Conservation (phyloP, 1,140 invertebrate species). For the Drosophila kikkawai region DNA sequence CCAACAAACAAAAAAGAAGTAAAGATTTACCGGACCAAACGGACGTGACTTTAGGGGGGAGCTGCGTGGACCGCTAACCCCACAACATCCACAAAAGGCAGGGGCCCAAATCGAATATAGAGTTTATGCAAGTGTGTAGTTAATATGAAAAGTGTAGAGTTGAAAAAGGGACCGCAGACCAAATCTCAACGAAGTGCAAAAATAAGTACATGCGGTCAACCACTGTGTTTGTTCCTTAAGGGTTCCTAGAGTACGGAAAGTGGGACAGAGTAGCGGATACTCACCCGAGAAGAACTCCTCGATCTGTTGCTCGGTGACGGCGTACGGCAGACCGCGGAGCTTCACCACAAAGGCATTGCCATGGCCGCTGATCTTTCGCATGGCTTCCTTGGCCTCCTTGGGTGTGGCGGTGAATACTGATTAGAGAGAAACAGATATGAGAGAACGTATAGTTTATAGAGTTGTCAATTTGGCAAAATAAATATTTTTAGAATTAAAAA, state of each 20-base stretch:
- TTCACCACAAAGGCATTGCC: conserved; percentile 79
- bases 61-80: conserved; percentile 15
- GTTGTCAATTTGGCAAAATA: no score
- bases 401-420: conserved; percentile 78
- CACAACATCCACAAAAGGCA: conserved; percentile 24
- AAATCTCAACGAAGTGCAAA: conserved; percentile 40
- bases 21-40: conserved; percentile 26
- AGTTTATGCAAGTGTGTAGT: conserved; percentile 36
- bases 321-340: conserved; percentile 79
- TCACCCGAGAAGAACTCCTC: conserved; percentile 84
- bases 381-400: conserved; percentile 80
- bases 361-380: conserved; percentile 77
- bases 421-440: not conserved
- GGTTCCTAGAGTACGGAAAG: conserved; percentile 7
- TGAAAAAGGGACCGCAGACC: conserved; percentile 40
- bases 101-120: conserved; percentile 25
- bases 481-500: not conserved
- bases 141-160: conserved; percentile 41
- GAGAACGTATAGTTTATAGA: not conserved
- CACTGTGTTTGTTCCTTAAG: conserved; percentile 34
- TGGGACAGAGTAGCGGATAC: conserved; percentile 11
- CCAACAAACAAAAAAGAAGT: conserved; percentile 7
- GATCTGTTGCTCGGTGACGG: conserved; percentile 80
- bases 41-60: conserved; percentile 33
- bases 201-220: conserved; percentile 46